A percentile compares a stretch with the other conserved stretches of the same genome.
phyloP scores from a whole-genome alignment of 2,888 invertebrate genomes.

The Hoplodrina blanda region DNA sequence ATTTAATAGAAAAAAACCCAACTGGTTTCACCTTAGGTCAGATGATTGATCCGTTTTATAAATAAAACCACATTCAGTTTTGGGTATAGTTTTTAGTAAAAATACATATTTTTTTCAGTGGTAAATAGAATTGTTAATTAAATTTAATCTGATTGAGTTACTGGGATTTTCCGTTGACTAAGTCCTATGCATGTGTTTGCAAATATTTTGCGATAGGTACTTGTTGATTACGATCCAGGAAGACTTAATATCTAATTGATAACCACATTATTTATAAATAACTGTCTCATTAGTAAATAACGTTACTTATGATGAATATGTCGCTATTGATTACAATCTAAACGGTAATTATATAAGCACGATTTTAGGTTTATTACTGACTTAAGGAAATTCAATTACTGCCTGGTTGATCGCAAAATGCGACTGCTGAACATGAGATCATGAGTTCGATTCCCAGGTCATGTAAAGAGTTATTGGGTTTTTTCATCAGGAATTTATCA shows the following conservation, averaged over 20 bases:
- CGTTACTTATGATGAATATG: constrained; percentile 2
- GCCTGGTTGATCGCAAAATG: no score
- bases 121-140: background rate
- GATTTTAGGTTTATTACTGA: background rate
- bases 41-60: no score
- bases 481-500: no score
- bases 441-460: no score
- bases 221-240: constrained; percentile 22
- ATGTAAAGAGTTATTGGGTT: no score
- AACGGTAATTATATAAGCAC: background rate
- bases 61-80: no score
- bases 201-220: constrained; percentile 13
- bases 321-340: background rate
- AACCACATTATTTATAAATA: constrained; percentile 14
- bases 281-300: constrained; percentile 4
- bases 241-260: constrained; percentile 10
- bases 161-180: background rate
- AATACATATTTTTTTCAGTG: no score
- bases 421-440: no score
- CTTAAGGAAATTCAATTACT: no score
- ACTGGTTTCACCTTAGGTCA: no score
- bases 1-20: no score
- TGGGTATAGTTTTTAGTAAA: no score
- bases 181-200: background rate
- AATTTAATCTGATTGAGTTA: background rate